Conservation (phyloP, 2,888 invertebrate species). For the Theretra japonica region DNA sequence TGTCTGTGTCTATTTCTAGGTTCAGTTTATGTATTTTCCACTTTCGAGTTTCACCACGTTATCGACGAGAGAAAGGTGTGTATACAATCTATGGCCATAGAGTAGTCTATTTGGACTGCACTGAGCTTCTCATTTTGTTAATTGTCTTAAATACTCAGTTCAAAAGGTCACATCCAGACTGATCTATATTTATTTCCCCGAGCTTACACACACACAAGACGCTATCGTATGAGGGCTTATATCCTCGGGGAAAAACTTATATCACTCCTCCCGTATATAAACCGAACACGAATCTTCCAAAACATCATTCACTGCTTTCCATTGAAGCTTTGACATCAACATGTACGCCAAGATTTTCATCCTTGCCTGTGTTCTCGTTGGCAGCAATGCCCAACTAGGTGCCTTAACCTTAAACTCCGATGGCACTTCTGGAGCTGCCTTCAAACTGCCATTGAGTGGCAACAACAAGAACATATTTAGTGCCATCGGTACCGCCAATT, state of each 20-base stretch:
- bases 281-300: background rate
- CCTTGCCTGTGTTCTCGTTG: slow-evolving; percentile 1
- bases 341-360: slow-evolving; percentile 1
- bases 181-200: background rate
- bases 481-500: slow-evolving; percentile 46
- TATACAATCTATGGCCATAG: too few relatives aligned
- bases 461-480: slow-evolving; percentile 38
- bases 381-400: slow-evolving; percentile 11
- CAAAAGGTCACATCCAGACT: background rate
- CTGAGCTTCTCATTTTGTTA: too few relatives aligned
- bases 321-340: background rate
- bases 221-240: background rate
- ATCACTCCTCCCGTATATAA: slow-evolving; percentile 1
- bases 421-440: slow-evolving; percentile 26
- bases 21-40: too few relatives aligned
- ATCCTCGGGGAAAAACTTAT: slow-evolving; percentile 18
- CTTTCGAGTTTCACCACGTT: too few relatives aligned
- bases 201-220: background rate
- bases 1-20: too few relatives aligned
- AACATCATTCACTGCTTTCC: background rate
- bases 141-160: too few relatives aligned
- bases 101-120: too few relatives aligned
- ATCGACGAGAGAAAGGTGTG: too few relatives aligned
- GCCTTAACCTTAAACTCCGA: slow-evolving; percentile 28
- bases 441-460: slow-evolving; percentile 37